Conservation (phyloP, 2,113 vertebrate genomes). For the Callopanchax toddi region DNA sequence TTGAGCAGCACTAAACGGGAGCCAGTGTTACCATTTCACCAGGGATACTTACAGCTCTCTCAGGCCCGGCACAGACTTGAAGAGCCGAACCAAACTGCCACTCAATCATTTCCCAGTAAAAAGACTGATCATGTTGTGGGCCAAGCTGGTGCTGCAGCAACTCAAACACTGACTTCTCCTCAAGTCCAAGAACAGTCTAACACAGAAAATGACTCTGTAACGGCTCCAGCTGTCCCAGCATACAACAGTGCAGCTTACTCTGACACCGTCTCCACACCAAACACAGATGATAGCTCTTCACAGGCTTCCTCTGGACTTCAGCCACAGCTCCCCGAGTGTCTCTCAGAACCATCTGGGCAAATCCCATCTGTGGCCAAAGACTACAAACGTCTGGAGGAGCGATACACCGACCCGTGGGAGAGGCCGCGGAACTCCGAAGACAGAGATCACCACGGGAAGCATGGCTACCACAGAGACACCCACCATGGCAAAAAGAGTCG, state of each 20-base stretch:
- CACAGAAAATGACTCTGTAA: conserved; percentile 75
- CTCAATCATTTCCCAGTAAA: conserved; percentile 66
- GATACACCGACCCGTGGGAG: conserved; percentile 89
- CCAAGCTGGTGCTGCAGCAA: conserved; percentile 62
- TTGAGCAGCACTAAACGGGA: conserved; percentile 45
- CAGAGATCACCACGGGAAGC: conserved; percentile 80
- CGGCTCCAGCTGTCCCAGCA: conserved; percentile 60
- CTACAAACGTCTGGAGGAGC: conserved; percentile 82
- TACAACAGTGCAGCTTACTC: conserved; percentile 17
- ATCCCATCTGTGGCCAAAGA: conserved; percentile 80
- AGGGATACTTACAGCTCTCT: conserved; percentile 67
- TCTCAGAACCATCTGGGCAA: conserved; percentile 80
- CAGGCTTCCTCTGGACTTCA: conserved; percentile 76
- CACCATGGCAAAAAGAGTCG: conserved; percentile 88
- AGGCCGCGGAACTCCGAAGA: conserved; percentile 83
- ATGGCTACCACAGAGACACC: conserved; percentile 85
- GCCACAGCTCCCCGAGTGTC: conserved; percentile 73
- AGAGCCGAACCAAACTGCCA: conserved; percentile 59
- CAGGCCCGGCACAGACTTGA: conserved; percentile 66
- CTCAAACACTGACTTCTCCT: conserved; percentile 73
- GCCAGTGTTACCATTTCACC: conserved; percentile 46
- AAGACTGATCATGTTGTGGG: conserved; percentile 57
- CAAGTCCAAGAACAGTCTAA: conserved; percentile 73
- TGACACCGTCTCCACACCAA: conserved; percentile 49
- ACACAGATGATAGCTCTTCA: conserved; percentile 68